phyloP scores from a whole-genome alignment of 2,113 vertebrate genomes.

The Urocynchramus pylzowi region DNA sequence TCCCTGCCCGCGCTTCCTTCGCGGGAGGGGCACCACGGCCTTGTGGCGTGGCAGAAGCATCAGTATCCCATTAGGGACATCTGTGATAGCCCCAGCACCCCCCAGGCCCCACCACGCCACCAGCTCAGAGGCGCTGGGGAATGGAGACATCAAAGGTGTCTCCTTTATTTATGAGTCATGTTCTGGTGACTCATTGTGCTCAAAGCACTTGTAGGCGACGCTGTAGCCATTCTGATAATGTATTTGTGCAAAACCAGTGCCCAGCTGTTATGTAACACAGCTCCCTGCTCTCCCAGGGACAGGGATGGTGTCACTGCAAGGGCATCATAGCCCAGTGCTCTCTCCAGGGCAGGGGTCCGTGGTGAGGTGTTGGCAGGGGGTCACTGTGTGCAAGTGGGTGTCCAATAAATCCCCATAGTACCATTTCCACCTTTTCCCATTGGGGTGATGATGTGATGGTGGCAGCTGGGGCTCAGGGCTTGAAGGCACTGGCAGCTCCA shows the following conservation, averaged over 20 bases:
- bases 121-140: neutral
- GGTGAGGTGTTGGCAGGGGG: neutral
- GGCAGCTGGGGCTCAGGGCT: neutral
- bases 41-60: neutral
- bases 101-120: neutral
- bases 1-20: neutral
- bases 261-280: neutral
- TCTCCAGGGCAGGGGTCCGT: neutral
- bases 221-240: neutral
- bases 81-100: neutral
- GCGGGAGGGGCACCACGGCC: neutral
- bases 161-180: neutral
- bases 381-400: neutral
- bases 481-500: neutral
- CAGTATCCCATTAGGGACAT: neutral
- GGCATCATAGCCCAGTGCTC: neutral
- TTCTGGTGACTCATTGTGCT: neutral
- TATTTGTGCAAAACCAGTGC: neutral
- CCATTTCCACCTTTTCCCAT: neutral
- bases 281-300: neutral
- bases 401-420: fast-evolving
- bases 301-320: neutral
- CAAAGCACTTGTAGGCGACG: neutral
- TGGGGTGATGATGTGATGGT: fast-evolving
- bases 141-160: conserved; percentile 11